phyloP scores from a whole-genome alignment of 2,797 vertebrate genomes.

The Anolis apletophallus region DNA sequence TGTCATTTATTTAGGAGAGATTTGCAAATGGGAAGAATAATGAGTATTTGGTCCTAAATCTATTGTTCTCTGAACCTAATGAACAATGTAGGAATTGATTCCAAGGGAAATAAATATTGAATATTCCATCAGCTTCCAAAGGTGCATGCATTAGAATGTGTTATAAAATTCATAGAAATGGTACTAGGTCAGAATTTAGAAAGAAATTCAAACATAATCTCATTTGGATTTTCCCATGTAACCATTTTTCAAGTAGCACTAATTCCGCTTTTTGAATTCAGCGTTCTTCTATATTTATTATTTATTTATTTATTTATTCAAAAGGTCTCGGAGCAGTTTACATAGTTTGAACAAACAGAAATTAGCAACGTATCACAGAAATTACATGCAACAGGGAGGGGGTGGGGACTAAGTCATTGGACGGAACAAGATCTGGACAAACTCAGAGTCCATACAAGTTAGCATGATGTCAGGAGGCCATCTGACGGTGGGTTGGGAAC shows the following conservation, averaged over 20 bases:
- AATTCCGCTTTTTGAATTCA: not conserved
- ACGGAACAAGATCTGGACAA: no score
- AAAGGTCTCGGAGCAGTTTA: no score
- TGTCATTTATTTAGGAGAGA: slow-evolving; percentile 48
- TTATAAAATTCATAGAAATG: slow-evolving; percentile 37
- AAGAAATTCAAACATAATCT: not conserved
- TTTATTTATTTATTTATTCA: no score
- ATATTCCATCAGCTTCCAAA: slow-evolving; percentile 30
- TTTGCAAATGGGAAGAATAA: slow-evolving; percentile 31
- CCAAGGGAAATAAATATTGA: slow-evolving; percentile 39
- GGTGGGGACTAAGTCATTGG: no score
- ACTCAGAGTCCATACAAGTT: no score
- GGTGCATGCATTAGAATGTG: not conserved
- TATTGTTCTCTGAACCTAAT: slow-evolving; percentile 43
- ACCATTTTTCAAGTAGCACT: not conserved
- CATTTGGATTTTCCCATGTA: not conserved
- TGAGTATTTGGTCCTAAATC: slow-evolving; percentile 23
- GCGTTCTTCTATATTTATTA: not conserved
- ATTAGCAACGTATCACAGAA: no score
- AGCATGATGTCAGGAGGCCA: no score
- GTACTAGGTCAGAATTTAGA: slow-evolving; percentile 14
- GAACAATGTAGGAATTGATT: slow-evolving; percentile 26
- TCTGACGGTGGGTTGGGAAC: no score
- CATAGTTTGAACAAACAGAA: no score
- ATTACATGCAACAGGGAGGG: no score